Base-by-base conservation (phyloP, 2,888 invertebrate species). In the Agrochola macilenta region DNA sequence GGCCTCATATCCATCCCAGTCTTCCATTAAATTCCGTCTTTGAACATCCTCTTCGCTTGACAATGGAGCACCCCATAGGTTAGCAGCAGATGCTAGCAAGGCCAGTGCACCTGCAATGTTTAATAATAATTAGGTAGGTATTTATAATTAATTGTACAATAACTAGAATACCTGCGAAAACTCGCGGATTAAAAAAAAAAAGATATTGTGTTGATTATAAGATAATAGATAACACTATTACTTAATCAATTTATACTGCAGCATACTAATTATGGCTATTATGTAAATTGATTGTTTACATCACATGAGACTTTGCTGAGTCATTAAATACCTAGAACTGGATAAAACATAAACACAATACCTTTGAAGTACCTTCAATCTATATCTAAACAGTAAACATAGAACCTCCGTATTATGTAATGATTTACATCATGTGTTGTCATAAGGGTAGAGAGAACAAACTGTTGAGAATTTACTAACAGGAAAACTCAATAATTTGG, bases 1-100 rank as follows among this genome's bases (percentile, higher is more conserved):
- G 0, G 97, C 97, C 84, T 97, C 97, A 74, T 97, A 95, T 1
- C 97, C 97, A 83, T 97, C 97, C 95, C 97, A 97, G 88, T 97
- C 97, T 74, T 97, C 97, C 90, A 97, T 97, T 60, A 98, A 95
- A 87, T 97, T 97, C 76, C 97, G 93, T 86, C 97, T 93, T 86
- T 97, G 97, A 57, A 96, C 89, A 76, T 96, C 96, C 69, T 97
- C 97, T 49, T 95, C 95, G 60, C 92, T 93, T 3, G 96, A 92
- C 58, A 97, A 89, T 63, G 97, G 97, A 80, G 97, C 97, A 83
- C 97, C 96, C 93, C 98, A 97, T 65, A 98, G 94, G 89, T 97
- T 98, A 85, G 97, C 97, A 35, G 98, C 98, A 23, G 98, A 97
- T 11, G 98, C 98, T 87, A 98, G 91, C 69, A 98, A 95, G 61